Percentiles rank a stretch among this genome's conserved stretches.
These are phyloP conservation scores for Melinaea marsaeus DNA, from an alignment of 2,888 invertebrate genomes.

Conservation along the genomic window DNA sequence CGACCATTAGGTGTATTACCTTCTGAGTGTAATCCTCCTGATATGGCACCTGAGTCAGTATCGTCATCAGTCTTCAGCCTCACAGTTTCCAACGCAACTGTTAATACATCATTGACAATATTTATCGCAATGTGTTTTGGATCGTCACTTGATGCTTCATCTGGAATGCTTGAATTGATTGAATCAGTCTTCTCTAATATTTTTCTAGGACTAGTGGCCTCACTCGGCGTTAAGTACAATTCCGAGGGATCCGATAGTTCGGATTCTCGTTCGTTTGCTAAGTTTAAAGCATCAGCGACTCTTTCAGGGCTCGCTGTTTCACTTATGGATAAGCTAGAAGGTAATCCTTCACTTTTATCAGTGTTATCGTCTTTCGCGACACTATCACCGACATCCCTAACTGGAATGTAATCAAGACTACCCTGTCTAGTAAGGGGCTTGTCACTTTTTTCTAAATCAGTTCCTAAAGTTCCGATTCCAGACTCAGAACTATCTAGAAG, in stretches of 20 bases:
- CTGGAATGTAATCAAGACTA: slow-evolving; percentile 72
- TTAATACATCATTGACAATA: slow-evolving; percentile 72
- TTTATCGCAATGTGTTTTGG: slow-evolving; percentile 67
- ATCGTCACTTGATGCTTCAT: slow-evolving; percentile 53
- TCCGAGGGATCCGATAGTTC: slow-evolving; percentile 83
- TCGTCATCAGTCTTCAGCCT: slow-evolving; percentile 67
- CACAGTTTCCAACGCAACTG: slow-evolving; percentile 67
- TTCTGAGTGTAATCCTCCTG: slow-evolving; percentile 66
- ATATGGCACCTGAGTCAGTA: slow-evolving; percentile 71
- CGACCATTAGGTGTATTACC: slow-evolving; percentile 70
- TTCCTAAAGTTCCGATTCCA: slow-evolving; percentile 55
- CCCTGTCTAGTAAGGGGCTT: slow-evolving; percentile 64
- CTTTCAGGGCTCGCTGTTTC: slow-evolving; percentile 72
- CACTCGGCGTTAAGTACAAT: slow-evolving; percentile 82
- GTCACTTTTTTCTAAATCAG: slow-evolving; percentile 54
- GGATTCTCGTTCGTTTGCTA: slow-evolving; percentile 75
- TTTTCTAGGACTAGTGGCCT: slow-evolving; percentile 75
- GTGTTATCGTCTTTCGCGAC: slow-evolving; percentile 65
- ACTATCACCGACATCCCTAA: slow-evolving; percentile 68
- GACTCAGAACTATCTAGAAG: slow-evolving; percentile 63
- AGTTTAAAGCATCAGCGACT: slow-evolving; percentile 57
- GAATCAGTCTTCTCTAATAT: slow-evolving; percentile 64
- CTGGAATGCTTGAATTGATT: slow-evolving; percentile 45
- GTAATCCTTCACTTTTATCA: slow-evolving; percentile 71
- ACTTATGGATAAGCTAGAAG: slow-evolving; percentile 70